Percentiles rank a stretch among this genome's conserved stretches.
Evolutionary conservation across 2,113 vertebrate species (phyloP).

Genomic region (Spilogale gracilis): DNA sequence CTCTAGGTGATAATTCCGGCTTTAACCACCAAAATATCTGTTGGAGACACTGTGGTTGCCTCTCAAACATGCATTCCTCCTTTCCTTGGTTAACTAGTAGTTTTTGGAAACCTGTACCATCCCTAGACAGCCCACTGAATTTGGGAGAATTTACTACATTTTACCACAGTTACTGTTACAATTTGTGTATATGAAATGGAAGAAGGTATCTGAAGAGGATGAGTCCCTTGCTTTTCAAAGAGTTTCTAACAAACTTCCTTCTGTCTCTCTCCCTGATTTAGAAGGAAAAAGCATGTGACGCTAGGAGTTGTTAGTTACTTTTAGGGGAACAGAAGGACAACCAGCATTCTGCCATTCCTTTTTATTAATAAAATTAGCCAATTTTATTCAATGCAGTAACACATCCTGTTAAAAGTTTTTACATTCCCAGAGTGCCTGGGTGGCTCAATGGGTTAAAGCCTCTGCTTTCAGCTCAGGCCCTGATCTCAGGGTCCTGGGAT

Average conservation of each 20-base stretch:
- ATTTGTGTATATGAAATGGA: background rate
- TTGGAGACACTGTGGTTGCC: background rate
- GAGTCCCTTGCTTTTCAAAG: background rate
- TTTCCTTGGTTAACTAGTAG: background rate
- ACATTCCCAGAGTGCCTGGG: background rate
- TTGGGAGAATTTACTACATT: background rate
- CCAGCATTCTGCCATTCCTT: background rate
- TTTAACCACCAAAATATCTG: background rate
- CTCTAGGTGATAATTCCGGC: background rate
- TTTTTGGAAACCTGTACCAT: background rate
- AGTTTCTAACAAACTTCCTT: background rate
- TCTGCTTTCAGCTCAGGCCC: too few species aligned
- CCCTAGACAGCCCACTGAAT: background rate
- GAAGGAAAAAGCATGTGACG: background rate
- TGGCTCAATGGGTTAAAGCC: too few species aligned
- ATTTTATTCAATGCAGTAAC: background rate
- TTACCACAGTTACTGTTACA: background rate
- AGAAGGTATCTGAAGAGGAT: background rate
- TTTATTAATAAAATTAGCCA: constrained; percentile 11
- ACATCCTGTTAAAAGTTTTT: background rate
- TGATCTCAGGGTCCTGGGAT: too few species aligned
- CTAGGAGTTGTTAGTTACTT: background rate
- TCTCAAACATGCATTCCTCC: background rate
- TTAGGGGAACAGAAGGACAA: background rate
- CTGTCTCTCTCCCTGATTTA: background rate